Percentiles rank a stretch among this genome's conserved stretches.
phyloP scores from a whole-genome alignment of 2,888 invertebrate species.

The Ethmia dodecea region DNA sequence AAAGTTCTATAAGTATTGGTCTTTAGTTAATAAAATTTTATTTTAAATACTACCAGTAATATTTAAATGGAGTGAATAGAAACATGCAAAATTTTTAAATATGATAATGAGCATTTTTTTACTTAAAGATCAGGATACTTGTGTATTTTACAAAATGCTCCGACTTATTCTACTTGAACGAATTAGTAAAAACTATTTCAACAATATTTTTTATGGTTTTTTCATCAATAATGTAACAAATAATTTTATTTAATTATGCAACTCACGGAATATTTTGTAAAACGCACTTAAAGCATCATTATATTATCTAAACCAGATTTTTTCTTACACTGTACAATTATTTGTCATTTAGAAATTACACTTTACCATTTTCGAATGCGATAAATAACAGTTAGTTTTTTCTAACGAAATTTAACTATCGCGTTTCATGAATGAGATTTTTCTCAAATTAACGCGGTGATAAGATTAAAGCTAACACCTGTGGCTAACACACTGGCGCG shows the following conservation, averaged over 20 bases:
- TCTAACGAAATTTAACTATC: no score
- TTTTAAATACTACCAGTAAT: conserved; percentile 40
- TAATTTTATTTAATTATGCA: no score
- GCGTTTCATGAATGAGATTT: no score
- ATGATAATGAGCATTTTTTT: conserved; percentile 60
- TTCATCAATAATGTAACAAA: no score
- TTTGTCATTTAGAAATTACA: conserved; percentile 69
- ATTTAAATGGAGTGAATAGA: conserved; percentile 51
- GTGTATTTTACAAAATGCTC: conserved; percentile 17
- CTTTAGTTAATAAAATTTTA: conserved; percentile 59
- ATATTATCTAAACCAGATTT: conserved; percentile 30
- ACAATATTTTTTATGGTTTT: no score
- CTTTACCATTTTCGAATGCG: conserved; percentile 44
- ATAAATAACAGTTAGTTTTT: no score
- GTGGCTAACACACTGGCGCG: no score
- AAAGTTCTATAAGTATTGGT: conserved; percentile 72
- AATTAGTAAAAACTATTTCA: no score
- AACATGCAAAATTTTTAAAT: conserved; percentile 46
- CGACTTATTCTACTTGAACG: no score
- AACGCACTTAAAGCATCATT: conserved; percentile 24
- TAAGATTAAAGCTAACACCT: no score
- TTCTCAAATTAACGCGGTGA: no score
- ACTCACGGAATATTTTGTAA: conserved; percentile 21
- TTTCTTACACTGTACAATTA: conserved; percentile 51
- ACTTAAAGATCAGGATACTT: conserved; percentile 22